These are phyloP conservation scores for Dinoponera quadriceps DNA, from an alignment of 1,140 invertebrate genomes.

Conservation along the genomic window DNA sequence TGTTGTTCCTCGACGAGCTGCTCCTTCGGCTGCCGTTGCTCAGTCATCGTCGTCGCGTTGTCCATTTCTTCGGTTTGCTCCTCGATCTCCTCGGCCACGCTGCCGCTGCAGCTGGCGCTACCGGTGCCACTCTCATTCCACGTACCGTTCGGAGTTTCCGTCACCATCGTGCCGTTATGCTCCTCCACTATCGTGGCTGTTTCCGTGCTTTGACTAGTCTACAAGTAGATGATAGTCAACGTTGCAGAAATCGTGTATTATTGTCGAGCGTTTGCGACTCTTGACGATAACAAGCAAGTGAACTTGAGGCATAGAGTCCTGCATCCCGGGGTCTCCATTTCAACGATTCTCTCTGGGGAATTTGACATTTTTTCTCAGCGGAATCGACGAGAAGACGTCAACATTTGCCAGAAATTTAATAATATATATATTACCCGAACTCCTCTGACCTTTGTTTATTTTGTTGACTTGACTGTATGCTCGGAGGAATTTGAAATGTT, in stretches of 20 bases:
- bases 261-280: no score
- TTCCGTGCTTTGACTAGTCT: constrained; percentile 77
- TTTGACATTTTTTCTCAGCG: no score
- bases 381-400: no score
- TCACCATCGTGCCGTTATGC: constrained; percentile 61
- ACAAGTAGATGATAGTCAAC: constrained; percentile 12
- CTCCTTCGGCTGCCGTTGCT: constrained; percentile 39
- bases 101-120: constrained; percentile 74
- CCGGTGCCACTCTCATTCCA: constrained; percentile 75
- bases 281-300: background rate
- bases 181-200: constrained; percentile 74
- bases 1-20: constrained; percentile 58
- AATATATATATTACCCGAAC: no score
- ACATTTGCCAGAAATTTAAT: no score
- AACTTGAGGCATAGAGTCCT: no score
- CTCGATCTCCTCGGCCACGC: constrained; percentile 70
- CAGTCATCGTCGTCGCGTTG: constrained; percentile 45
- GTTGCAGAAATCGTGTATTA: no score
- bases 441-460: no score
- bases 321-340: no score
- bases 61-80: constrained; percentile 40
- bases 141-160: constrained; percentile 71
- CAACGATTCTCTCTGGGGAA: no score
- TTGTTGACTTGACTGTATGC: no score
- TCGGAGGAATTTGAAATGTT: no score